A percentile compares a stretch with the other conserved stretches of the same genome.
Evolutionary conservation across 2,888 invertebrate species (phyloP).

Genomic region (Azorinus chamasolen): DNA sequence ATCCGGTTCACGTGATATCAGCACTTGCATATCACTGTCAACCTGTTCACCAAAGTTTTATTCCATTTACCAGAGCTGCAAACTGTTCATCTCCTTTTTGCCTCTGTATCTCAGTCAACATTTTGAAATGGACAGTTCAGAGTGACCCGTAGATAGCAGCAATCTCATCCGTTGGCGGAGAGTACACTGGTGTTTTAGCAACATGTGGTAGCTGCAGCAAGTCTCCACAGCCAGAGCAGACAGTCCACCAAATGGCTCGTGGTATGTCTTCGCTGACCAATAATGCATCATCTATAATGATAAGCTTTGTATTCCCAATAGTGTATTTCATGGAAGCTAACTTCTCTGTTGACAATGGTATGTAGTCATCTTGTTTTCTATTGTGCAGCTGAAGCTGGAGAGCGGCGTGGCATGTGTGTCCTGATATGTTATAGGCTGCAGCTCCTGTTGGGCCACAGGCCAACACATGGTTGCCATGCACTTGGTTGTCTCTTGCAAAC

Average conservation of each 20-base stretch:
- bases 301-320: not conserved
- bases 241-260: constrained; percentile 53
- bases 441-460: constrained; percentile 65
- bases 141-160: constrained; percentile 51
- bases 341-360: constrained; percentile 38
- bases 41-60: constrained; percentile 40
- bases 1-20: constrained; percentile 26
- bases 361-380: constrained; percentile 47
- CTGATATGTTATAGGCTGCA: constrained; percentile 63
- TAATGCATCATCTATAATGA: not conserved
- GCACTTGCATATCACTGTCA: constrained; percentile 34
- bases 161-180: constrained; percentile 36
- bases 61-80: constrained; percentile 47
- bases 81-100: constrained; percentile 54
- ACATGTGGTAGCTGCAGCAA: too few species aligned
- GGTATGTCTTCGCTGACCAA: constrained; percentile 50
- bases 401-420: too few species aligned
- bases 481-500: constrained; percentile 32
- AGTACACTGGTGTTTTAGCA: too few species aligned
- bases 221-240: too few species aligned
- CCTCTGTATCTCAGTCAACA: constrained; percentile 54
- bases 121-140: constrained; percentile 46
- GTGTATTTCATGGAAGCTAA: constrained; percentile 35
- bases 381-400: constrained; percentile 33
- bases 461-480: constrained; percentile 46